Evolutionary conservation across 2,797 vertebrate species (phyloP), one percentile per base, ranked within the genome.

Genomic region (Gadopsis marmoratus): DNA sequence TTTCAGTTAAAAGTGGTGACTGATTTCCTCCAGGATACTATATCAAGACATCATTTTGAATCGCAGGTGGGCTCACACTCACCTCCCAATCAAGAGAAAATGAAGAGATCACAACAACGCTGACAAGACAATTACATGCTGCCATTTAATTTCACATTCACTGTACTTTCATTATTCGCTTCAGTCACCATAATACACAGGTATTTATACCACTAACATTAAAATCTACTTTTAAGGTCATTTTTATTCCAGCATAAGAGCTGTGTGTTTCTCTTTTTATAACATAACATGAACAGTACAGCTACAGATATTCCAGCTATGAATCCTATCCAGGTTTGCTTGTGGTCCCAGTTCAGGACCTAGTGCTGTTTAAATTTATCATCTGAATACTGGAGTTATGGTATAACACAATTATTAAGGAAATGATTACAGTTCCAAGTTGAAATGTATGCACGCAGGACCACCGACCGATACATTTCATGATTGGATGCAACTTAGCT

Each of bases 51-150:
- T 78, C 39, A 75, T 66, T 70, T 48, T 64, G 37, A 85, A 80
- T 76, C 78, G 41, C 76, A 79, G 72, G 77, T 80, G 85, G 76
- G 63, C 67, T 81, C 39, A 31, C 21, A 10, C 35, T 78, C 71
- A 59, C 77, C 74, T 79, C 74, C 68, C 50, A 85, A 80, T 87
- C 65, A 86, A 41, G 53, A 47, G 31, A 73, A 77, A 80, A 85
- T 76, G 14, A 77, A 84, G 70, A 79, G 66, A 74, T 85, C 72
- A 78, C 62, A 81, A 60, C 41, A 56, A 72, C 1, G 12, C 62
- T 82, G 87, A 90, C 78, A 69, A 78, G 78, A 72, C 74, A 61
- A 82, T 84, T 86, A 82, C 17, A 54, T 53, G 11, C 67, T 71
- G 75, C 54, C 47, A 67, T 61, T 74, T 74, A 12, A 51, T 74